Evolutionary conservation across 2,888 invertebrate genomes (phyloP).

Genomic region (Aplocera efformata): DNA sequence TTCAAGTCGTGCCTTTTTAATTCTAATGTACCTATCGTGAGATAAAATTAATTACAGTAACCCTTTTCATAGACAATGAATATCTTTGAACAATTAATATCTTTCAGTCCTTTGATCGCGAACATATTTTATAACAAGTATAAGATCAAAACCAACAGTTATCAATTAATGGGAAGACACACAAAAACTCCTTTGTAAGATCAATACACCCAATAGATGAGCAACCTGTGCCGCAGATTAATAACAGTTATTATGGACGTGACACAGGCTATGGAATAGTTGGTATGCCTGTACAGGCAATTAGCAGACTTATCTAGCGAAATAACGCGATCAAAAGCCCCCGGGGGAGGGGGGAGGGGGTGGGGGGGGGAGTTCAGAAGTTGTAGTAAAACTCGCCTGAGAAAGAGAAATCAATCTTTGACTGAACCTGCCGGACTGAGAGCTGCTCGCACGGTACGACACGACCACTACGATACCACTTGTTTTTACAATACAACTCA

Average conservation of each 20-base stretch:
- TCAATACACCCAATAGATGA: conserved; percentile 62
- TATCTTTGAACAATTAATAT: conserved; percentile 20
- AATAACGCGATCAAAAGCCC: conserved; percentile 65
- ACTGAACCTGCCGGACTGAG: conserved; percentile 48
- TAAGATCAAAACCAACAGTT: conserved; percentile 57
- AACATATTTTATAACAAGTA: conserved; percentile 26
- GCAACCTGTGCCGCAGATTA: conserved; percentile 50
- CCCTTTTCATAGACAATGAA: conserved; percentile 8
- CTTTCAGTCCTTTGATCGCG: conserved; percentile 22
- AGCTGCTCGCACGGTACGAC: conserved; percentile 38
- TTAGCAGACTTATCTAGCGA: conserved; percentile 71
- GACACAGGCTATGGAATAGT: conserved; percentile 2
- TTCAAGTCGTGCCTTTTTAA: too few species aligned
- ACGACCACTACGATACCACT: conserved; percentile 11
- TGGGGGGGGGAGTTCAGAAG: conserved; percentile 29
- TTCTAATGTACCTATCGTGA: too few species aligned
- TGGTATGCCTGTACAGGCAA: conserved; percentile 53
- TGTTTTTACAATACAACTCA: too few species aligned
- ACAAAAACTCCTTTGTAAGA: conserved; percentile 63
- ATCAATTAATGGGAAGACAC: conserved; percentile 64
- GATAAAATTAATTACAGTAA: conserved; percentile 17
- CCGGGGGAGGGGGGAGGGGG: conserved; percentile 10
- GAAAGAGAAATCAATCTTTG: conserved; percentile 74
- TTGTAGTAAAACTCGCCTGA: conserved; percentile 52
- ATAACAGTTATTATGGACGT: conserved; percentile 2